A percentile compares a stretch with the other conserved stretches of the same genome.
phyloP scores from a whole-genome alignment of 1,140 invertebrate species.

The Drosophila tristis region DNA sequence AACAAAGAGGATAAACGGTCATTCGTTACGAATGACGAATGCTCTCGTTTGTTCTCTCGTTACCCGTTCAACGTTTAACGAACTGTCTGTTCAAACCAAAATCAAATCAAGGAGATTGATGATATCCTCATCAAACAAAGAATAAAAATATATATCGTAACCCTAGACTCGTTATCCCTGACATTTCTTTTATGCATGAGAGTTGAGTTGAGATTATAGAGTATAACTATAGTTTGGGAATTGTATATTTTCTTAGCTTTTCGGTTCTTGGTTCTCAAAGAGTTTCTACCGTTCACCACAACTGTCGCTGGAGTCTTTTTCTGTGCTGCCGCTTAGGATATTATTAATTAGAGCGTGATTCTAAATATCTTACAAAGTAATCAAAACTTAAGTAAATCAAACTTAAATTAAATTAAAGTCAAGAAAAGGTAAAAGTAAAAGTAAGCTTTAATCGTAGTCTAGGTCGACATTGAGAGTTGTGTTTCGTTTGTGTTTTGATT shows the following conservation, averaged over 20 bases:
- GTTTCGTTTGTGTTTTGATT: not conserved
- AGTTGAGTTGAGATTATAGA: slow-evolving; percentile 62
- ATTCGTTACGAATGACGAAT: slow-evolving; percentile 31
- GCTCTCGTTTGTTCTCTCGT: slow-evolving; percentile 4
- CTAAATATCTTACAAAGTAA: slow-evolving; percentile 52
- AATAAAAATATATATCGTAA: slow-evolving; percentile 6
- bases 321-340: slow-evolving; percentile 51
- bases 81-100: slow-evolving; percentile 44
- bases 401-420: not conserved
- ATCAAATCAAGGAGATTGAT: slow-evolving; percentile 1
- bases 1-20: slow-evolving; percentile 33
- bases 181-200: slow-evolving; percentile 78
- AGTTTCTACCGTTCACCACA: slow-evolving; percentile 48
- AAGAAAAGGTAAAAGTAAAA: slow-evolving; percentile 24
- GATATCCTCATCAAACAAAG: too few relatives aligned
- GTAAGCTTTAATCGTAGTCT: not conserved
- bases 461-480: too few relatives aligned
- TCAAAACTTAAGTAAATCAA: slow-evolving; percentile 18
- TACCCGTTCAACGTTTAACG: slow-evolving; percentile 42
- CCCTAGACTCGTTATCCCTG: slow-evolving; percentile 19
- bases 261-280: slow-evolving; percentile 76
- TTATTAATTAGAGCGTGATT: slow-evolving; percentile 68
- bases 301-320: slow-evolving; percentile 50
- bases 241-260: slow-evolving; percentile 21
- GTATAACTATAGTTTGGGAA: slow-evolving; percentile 20